These are phyloP conservation scores for Tipula unca DNA, from an alignment of 2,888 invertebrate genomes.

Conservation along the genomic window DNA sequence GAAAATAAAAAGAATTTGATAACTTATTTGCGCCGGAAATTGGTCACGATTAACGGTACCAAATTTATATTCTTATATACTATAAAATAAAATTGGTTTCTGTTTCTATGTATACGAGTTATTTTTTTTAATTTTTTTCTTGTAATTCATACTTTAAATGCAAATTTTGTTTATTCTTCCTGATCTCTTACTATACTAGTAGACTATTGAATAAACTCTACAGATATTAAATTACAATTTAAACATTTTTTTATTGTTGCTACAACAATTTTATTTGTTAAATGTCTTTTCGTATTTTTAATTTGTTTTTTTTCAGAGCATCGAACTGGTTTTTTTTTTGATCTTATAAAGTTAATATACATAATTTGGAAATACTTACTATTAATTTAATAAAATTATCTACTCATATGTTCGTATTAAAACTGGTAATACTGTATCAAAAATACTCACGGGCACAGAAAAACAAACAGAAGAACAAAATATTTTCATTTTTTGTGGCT, in stretches of 20 bases:
- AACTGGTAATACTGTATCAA: too few species aligned
- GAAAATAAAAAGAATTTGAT: neutral
- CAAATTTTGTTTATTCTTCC: neutral
- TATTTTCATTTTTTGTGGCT: too few species aligned
- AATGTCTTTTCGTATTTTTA: neutral
- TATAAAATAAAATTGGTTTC: neutral
- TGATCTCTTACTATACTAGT: neutral
- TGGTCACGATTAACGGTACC: neutral
- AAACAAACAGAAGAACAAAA: too few species aligned
- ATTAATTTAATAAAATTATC: too few species aligned
- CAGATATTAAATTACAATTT: neutral
- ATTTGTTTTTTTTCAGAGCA: neutral
- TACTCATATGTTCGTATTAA: too few species aligned
- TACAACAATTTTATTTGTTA: neutral
- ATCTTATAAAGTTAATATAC: neutral
- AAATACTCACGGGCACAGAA: too few species aligned
- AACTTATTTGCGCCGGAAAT: neutral
- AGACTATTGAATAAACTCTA: neutral
- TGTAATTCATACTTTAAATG: neutral
- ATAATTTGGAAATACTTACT: too few species aligned
- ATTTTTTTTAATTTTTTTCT: neutral
- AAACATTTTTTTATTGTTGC: neutral
- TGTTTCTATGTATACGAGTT: neutral
- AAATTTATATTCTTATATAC: neutral
- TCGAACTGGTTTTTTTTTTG: neutral